A percentile compares a stretch with the other conserved stretches of the same genome.
These are phyloP conservation scores for Drosophila takahashii DNA, from an alignment of 1,140 invertebrate genomes.

Conservation along the genomic window DNA sequence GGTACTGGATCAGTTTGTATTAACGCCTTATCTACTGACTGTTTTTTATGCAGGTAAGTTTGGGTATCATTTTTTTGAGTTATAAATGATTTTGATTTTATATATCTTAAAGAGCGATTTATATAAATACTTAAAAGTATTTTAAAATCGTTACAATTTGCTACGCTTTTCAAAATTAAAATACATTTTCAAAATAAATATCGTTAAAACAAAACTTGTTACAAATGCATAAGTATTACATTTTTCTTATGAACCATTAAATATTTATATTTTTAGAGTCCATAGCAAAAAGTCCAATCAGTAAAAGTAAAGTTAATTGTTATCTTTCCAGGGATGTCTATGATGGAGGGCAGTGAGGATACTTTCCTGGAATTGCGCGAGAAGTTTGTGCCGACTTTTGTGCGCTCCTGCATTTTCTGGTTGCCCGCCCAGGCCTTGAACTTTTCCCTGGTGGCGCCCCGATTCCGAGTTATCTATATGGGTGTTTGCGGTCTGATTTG, in stretches of 20 bases:
- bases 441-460: constrained; percentile 89
- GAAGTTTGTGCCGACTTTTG: constrained; percentile 91
- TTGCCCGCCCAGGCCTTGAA: constrained; percentile 91
- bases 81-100: background rate
- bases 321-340: constrained; percentile 87
- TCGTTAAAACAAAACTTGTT: too few species aligned
- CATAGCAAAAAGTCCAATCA: too few species aligned
- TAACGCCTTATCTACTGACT: constrained; percentile 89
- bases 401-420: constrained; percentile 91
- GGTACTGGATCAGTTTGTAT: constrained; percentile 90
- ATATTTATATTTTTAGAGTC: too few species aligned
- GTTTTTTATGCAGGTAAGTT: constrained; percentile 89
- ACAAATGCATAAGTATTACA: too few species aligned
- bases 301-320: too few species aligned
- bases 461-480: constrained; percentile 90
- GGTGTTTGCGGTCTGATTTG: constrained; percentile 90
- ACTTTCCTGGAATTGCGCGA: constrained; percentile 88
- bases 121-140: background rate
- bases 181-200: too few species aligned
- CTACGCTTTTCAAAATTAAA: too few species aligned
- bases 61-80: background rate
- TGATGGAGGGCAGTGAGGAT: constrained; percentile 89
- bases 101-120: constrained; percentile 8
- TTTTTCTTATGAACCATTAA: too few species aligned
- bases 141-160: too few species aligned